Conservation (phyloP, 2,797 vertebrate genomes). For the Buphagus erythrorhynchus region DNA sequence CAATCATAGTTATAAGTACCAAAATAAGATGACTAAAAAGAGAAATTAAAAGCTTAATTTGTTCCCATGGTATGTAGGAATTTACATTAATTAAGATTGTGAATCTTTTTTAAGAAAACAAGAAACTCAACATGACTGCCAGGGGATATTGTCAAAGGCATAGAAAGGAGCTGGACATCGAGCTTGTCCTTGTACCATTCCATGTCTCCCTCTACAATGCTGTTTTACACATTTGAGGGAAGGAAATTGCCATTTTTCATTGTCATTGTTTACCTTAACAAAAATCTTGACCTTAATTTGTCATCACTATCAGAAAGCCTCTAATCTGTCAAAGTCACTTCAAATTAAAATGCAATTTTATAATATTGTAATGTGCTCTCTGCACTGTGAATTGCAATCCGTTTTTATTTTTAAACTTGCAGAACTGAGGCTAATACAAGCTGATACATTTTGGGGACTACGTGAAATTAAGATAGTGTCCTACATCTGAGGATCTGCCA, state of each 20-base stretch:
- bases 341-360: not conserved
- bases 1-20: not conserved
- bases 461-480: not conserved
- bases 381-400: not conserved
- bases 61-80: not conserved
- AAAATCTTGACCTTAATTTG: slow-evolving; percentile 35
- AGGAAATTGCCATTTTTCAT: not conserved
- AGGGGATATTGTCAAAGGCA: not conserved
- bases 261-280: not conserved
- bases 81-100: not conserved
- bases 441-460: not conserved
- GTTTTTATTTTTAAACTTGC: slow-evolving; percentile 18
- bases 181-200: not conserved
- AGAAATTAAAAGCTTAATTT: not conserved
- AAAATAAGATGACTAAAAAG: not conserved
- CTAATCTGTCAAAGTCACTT: not conserved
- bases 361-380: not conserved
- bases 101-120: not conserved
- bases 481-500: not conserved
- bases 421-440: not conserved
- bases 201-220: not conserved
- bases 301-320: not conserved
- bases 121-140: not conserved
- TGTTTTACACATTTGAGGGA: not conserved
- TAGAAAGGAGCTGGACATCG: not conserved